phyloP scores from a whole-genome alignment of 2,113 vertebrate species.

The Lophura nycthemera region DNA sequence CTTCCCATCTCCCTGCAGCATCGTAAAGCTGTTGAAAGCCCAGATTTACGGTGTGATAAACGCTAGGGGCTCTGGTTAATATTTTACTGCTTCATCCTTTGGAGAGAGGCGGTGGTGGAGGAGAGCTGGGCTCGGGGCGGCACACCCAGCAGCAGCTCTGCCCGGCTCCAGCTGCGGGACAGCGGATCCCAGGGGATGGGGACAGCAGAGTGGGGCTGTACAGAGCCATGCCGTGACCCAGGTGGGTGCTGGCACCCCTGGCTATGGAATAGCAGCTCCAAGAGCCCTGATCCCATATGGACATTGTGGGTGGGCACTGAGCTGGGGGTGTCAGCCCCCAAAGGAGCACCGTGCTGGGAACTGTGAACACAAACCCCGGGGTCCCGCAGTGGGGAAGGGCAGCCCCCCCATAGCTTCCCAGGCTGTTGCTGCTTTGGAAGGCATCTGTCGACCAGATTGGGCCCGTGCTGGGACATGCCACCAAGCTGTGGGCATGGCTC shows the following conservation, averaged over 20 bases:
- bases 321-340: background rate
- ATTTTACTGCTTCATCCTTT: constrained; percentile 46
- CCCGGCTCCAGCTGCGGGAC: background rate
- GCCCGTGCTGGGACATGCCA: constrained; percentile 6
- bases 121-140: background rate
- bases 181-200: background rate
- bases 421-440: background rate
- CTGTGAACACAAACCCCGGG: background rate
- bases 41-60: constrained; percentile 66
- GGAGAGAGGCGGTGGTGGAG: background rate
- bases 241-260: background rate
- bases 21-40: constrained; percentile 56
- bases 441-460: constrained; percentile 52
- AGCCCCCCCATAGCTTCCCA: background rate
- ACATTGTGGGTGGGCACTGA: background rate
- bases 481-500: background rate
- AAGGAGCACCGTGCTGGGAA: background rate
- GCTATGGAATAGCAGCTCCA: fast-evolving
- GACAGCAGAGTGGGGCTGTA: fast-evolving
- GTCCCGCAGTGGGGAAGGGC: background rate
- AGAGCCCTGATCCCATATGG: background rate
- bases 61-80: constrained; percentile 57
- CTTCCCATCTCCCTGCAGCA: constrained; percentile 37
- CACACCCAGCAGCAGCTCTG: background rate
- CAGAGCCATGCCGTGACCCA: fast-evolving